Evolutionary conservation across 53 echinoderm and acorn worm genomes (phyloP), one percentile per base, ranked within the genome.

Genomic region (Stichopus horrens): DNA sequence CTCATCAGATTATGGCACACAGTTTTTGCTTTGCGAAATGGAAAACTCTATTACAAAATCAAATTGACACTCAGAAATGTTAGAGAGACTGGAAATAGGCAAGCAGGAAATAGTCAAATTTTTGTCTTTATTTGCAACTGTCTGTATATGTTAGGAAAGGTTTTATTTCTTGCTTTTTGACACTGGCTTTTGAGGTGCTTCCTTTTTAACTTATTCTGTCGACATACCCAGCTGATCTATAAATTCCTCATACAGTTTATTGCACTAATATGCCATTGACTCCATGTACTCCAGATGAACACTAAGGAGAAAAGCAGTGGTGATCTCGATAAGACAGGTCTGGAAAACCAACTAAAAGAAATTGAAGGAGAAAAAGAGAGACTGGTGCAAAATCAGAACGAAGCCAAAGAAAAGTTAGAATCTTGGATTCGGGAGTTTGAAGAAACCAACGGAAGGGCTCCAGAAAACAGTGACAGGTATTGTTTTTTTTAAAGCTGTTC

Each of bases 381-480:
- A 37, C 60, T 92, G 86, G 73, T 77, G 4, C 88, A 74, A 37
- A 53, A 88, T 19, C 86, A 74, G 75, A 87, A 94, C 16, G 77
- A 92, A 52, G 79, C 87, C 10, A 89, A 93, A 87, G 90, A 89
- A 75, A 93, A 93, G 21, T 66, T 94, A 56, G 94, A 95, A 18
- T 75, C 55, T 21, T 97, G 94, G 95, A 77, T 86, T 6, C 90
- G 90, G 82, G 57, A 92, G 56, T 95, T 90, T 89, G 88, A 75
- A 10, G 76, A 89, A 67, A 89, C 90, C 53, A 80, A 95, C 87
- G 93, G 92, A 21, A 93, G 77, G 55, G 78, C 82, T 20, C 95
- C 95, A 52, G 89, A 86, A 13, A 87, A 92, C 73, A 68, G 59
- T 63, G 92, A 92, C 76, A 94, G 94, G 94, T 94, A 76, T 1